phyloP scores from a whole-genome alignment of 2,113 vertebrate species.

The Xenopus laevis region DNA sequence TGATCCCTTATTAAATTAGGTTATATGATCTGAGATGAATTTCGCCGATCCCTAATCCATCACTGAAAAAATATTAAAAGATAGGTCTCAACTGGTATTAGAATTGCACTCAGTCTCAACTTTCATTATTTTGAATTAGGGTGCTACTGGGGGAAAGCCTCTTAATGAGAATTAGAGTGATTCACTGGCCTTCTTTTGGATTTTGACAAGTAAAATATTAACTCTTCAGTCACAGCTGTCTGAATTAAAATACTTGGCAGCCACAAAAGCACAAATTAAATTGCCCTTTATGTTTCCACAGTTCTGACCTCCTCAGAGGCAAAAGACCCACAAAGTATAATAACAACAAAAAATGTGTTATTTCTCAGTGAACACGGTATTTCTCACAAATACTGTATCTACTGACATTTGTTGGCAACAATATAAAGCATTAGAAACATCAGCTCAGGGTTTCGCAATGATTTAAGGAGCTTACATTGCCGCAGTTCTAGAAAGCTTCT shows the following conservation, averaged over 20 bases:
- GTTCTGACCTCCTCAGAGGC: conserved; percentile 98
- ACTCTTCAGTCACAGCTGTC: conserved; percentile 99
- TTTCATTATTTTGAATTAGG: conserved; percentile 99
- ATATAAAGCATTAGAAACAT: conserved; percentile 53
- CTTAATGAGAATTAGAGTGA: conserved; percentile 99
- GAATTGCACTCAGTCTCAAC: conserved; percentile 98
- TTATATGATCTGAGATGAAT: conserved; percentile 99
- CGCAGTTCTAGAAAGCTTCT: conserved; percentile 55
- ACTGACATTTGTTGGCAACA: conserved; percentile 47
- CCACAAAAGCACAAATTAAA: conserved; percentile 99
- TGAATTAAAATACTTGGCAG: conserved; percentile 99
- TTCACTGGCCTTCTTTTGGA: conserved; percentile 96
- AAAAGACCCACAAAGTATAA: conserved; percentile 68
- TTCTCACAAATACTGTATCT: conserved; percentile 69
- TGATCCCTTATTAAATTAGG: conserved; percentile 99
- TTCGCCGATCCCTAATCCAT: conserved; percentile 99
- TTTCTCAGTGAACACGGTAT: conserved; percentile 67
- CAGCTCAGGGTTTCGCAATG: conserved; percentile 59
- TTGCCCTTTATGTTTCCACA: conserved; percentile 99
- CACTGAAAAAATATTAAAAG: conserved; percentile 99
- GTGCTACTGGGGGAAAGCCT: conserved; percentile 98
- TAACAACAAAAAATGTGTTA: conserved; percentile 68
- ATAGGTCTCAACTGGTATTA: conserved; percentile 99
- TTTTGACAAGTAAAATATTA: conserved; percentile 99
- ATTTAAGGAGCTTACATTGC: conserved; percentile 52